phyloP scores from a whole-genome alignment of 2,113 vertebrate genomes.

The Oreochromis niloticus region DNA sequence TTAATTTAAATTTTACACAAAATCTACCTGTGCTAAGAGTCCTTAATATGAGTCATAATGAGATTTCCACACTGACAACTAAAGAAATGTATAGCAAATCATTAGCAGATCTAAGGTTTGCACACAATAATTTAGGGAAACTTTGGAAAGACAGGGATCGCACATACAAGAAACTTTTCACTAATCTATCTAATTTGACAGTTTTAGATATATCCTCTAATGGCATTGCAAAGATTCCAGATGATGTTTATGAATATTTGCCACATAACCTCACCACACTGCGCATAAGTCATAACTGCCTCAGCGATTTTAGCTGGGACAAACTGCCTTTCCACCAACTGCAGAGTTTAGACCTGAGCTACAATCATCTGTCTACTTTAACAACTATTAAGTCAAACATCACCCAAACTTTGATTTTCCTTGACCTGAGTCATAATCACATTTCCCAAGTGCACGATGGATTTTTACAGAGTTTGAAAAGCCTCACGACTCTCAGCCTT shows the following conservation, averaged over 20 bases:
- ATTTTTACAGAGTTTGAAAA: no score
- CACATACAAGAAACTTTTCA: constrained; percentile 61
- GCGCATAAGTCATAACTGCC: constrained; percentile 48
- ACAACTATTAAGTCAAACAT: no score
- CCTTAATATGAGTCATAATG: constrained; percentile 69
- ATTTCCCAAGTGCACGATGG: no score
- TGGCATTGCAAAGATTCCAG: constrained; percentile 40
- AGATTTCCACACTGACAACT: constrained; percentile 75
- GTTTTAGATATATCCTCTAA: constrained; percentile 75
- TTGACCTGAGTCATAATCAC: no score
- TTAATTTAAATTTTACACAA: constrained; percentile 69
- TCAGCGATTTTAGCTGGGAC: constrained; percentile 60
- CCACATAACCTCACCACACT: constrained; percentile 59
- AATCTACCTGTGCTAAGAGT: constrained; percentile 64
- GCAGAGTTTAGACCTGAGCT: no score
- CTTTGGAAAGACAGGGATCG: constrained; percentile 68
- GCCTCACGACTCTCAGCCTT: no score
- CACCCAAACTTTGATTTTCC: no score
- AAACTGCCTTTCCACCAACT: constrained; percentile 30
- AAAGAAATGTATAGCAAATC: constrained; percentile 60
- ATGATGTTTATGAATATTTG: constrained; percentile 46
- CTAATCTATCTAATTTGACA: constrained; percentile 61
- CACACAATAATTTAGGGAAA: constrained; percentile 64
- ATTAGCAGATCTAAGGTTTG: constrained; percentile 71
- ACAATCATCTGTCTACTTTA: no score